Evolutionary conservation across 2,888 invertebrate species (phyloP).

Genomic region (Cotesia congregata): DNA sequence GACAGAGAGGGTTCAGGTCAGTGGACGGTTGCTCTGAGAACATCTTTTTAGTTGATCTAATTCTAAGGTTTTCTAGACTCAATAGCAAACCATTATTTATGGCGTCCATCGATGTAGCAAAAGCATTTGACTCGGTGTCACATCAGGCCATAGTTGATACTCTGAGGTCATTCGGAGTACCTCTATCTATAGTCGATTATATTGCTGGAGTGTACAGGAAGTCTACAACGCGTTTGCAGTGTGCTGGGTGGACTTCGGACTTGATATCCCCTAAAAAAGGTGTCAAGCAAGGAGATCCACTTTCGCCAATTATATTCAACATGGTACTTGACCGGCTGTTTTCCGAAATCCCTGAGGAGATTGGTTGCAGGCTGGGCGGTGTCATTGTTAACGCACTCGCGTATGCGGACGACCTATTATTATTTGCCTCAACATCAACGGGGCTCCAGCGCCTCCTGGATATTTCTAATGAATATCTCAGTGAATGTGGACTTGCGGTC

Average conservation of each 20-base stretch:
- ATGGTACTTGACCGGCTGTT: constrained; percentile 39
- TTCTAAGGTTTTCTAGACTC: constrained; percentile 36
- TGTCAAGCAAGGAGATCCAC: constrained; percentile 51
- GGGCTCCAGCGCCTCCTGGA: constrained; percentile 35
- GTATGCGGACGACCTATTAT: constrained; percentile 49
- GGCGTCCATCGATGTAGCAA: constrained; percentile 43
- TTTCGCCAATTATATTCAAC: constrained; percentile 48
- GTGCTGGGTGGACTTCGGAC: constrained; percentile 28
- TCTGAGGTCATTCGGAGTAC: constrained; percentile 28
- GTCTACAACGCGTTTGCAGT: constrained; percentile 31
- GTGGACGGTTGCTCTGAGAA: constrained; percentile 47
- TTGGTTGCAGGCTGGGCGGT: constrained; percentile 31
- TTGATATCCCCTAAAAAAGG: constrained; percentile 39
- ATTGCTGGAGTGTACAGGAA: constrained; percentile 27
- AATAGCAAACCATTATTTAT: constrained; percentile 40
- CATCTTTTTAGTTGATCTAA: constrained; percentile 41
- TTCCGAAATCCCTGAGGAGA: constrained; percentile 9
- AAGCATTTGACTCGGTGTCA: constrained; percentile 45
- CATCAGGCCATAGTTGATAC: constrained; percentile 31
- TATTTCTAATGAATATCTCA: background rate
- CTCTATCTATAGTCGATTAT: constrained; percentile 28
- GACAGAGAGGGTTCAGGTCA: constrained; percentile 48
- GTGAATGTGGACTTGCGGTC: constrained; percentile 26
- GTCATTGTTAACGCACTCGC: constrained; percentile 36
- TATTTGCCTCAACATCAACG: constrained; percentile 31